Percentiles rank a stretch among this genome's conserved stretches.
These are phyloP conservation scores for Piaya cayana DNA, from an alignment of 2,113 vertebrate genomes.

Conservation along the genomic window DNA sequence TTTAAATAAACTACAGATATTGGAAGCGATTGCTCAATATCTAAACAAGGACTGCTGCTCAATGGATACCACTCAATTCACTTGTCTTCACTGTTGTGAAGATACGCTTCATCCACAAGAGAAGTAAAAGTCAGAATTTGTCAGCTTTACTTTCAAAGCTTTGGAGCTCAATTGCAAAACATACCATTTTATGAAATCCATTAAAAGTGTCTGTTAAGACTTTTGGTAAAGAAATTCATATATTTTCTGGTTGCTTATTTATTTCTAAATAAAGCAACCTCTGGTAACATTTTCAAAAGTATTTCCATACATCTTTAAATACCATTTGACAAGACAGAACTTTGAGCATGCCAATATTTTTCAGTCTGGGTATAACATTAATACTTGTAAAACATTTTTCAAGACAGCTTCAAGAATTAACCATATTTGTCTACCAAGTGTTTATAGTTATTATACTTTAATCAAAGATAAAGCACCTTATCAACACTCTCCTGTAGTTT, in stretches of 20 bases:
- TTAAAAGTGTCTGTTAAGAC: neutral
- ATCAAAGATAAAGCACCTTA: neutral
- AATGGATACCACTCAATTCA: neutral
- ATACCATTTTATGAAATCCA: neutral
- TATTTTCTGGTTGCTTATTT: neutral
- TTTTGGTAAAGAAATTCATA: neutral
- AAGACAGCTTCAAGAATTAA: neutral
- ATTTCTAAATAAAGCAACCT: neutral
- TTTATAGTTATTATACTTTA: neutral
- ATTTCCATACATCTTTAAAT: neutral
- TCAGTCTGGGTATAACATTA: neutral
- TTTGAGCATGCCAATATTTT: neutral
- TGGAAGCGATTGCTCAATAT: neutral
- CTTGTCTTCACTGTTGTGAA: neutral
- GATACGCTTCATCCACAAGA: neutral
- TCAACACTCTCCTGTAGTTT: constrained; percentile 43
- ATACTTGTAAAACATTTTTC: neutral
- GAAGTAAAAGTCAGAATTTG: neutral
- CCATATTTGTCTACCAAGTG: neutral
- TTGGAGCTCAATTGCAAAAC: neutral
- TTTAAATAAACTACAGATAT: neutral
- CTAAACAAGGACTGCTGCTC: neutral
- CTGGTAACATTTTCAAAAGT: neutral
- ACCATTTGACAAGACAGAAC: neutral
- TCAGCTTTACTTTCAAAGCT: neutral